These are phyloP conservation scores for Phlogophora meticulosa DNA, from an alignment of 2,888 invertebrate genomes.

Conservation along the genomic window DNA sequence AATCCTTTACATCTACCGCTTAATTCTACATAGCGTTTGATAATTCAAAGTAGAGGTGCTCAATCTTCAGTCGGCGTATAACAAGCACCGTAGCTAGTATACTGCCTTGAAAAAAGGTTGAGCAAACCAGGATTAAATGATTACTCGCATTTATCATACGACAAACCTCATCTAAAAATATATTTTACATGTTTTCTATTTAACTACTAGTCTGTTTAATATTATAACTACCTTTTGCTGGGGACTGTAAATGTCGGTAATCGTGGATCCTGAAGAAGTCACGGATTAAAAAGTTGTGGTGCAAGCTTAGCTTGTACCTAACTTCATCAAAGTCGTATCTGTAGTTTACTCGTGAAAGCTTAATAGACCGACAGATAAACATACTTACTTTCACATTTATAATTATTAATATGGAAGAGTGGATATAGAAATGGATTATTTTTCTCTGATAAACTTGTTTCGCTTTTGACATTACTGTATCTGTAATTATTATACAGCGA, in stretches of 20 bases:
- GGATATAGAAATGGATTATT: no score
- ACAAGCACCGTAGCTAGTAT: neutral
- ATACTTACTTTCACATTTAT: no score
- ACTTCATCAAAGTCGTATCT: no score
- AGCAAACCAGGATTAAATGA: constrained; percentile 33
- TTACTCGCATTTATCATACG: constrained; percentile 39
- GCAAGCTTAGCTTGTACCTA: no score
- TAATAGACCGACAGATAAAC: no score
- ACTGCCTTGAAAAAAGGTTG: constrained; percentile 35
- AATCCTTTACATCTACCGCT: constrained; percentile 37
- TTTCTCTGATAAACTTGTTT: constrained; percentile 10
- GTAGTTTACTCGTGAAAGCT: no score
- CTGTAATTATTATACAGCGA: constrained; percentile 1
- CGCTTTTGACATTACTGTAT: constrained; percentile 8
- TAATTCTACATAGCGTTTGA: constrained; percentile 22
- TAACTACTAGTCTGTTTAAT: constrained; percentile 37
- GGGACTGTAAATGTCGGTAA: no score
- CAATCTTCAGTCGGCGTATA: constrained; percentile 21
- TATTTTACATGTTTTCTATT: constrained; percentile 20
- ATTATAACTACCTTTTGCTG: no score
- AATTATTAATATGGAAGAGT: no score
- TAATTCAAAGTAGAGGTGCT: constrained; percentile 25
- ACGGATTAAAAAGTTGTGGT: no score
- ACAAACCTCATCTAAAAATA: constrained; percentile 36
- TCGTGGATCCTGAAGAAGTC: no score